Base-by-base conservation (phyloP, 2,888 invertebrate species). In the Drosophila phalerata region DNA sequence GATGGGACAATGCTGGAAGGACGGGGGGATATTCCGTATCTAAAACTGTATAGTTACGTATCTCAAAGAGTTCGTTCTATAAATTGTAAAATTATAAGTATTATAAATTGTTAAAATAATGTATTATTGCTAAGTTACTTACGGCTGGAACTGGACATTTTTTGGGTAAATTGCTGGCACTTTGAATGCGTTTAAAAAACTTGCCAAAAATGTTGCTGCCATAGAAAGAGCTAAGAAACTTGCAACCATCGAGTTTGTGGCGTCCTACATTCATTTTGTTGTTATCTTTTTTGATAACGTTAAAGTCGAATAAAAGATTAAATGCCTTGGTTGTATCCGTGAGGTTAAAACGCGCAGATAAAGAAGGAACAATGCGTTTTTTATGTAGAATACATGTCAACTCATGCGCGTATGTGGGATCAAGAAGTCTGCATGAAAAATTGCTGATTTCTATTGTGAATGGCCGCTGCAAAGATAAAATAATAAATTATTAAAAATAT, bases 141-240 rank as follows among this genome's bases (percentile, higher is more conserved):
- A 89, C 87, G 30, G 63, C 45, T 5, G 9, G 5, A 0, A 77
- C 0, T 0, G 89, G 89, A 62, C 89, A 89, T 0, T 9, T 48
- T 5, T 17, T 52, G 5, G 85, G 82, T 0, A 90, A 37, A 61
- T 78, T 78, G 56, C 82, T 69, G 0, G 15, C 37, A 0, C n/a
- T 25, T n/a, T 38, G 69, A 8, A 87, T 9, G 1, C 66, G 64
- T 5, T 55, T 67, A 6, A 81, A 63, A n/a, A 81, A 37, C 25
- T 52, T 45, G 5, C 47, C 56, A 13, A 69, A 6, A 3, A 76
- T 47, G n/a, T 52, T 67, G 6, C 66, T 64, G 3, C 28, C 37
- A 11, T 63, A 61, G 4, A 48, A 51, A 0, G 64, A 40, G 2
- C 34, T 42, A 11, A 90, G 42, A 8, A 71, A 73, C 3, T 73